Evolutionary conservation across 2,113 vertebrate species (phyloP).

Genomic region (Lamprotornis superbus): DNA sequence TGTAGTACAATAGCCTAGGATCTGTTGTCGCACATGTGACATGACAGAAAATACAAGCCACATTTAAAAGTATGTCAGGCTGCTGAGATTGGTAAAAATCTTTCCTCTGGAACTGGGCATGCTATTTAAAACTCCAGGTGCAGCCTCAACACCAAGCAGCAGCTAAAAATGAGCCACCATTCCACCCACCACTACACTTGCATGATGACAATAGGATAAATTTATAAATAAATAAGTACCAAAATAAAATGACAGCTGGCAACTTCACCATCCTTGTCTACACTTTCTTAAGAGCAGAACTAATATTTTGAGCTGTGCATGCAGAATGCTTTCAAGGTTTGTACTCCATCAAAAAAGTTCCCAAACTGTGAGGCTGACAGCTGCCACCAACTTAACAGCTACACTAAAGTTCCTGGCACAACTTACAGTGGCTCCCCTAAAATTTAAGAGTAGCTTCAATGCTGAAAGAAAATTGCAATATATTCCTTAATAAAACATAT

Average conservation of each 20-base stretch:
- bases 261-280: constrained; percentile 2
- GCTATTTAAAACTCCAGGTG: constrained; percentile 18
- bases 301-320: constrained; percentile 6
- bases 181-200: not conserved
- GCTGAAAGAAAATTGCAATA: not conserved
- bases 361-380: constrained; percentile 37
- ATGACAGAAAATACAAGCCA: constrained; percentile 40
- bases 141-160: constrained; percentile 13
- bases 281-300: not conserved
- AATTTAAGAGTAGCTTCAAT: not conserved
- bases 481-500: constrained; percentile 3
- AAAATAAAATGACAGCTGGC: constrained; percentile 25
- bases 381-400: constrained; percentile 26
- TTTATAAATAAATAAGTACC: not conserved
- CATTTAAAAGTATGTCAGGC: constrained; percentile 17
- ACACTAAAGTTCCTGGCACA: not conserved
- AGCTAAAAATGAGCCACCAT: constrained; percentile 9
- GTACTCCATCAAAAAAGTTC: not conserved
- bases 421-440: not conserved
- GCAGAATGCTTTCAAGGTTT: not conserved
- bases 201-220: not conserved
- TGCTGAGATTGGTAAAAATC: not conserved
- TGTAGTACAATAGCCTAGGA: constrained; percentile 4
- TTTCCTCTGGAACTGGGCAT: not conserved
- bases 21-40: constrained; percentile 38